Percentiles rank a stretch among this genome's conserved stretches.
Evolutionary conservation across 2,113 vertebrate genomes (phyloP).

Genomic region (Passer domesticus): DNA sequence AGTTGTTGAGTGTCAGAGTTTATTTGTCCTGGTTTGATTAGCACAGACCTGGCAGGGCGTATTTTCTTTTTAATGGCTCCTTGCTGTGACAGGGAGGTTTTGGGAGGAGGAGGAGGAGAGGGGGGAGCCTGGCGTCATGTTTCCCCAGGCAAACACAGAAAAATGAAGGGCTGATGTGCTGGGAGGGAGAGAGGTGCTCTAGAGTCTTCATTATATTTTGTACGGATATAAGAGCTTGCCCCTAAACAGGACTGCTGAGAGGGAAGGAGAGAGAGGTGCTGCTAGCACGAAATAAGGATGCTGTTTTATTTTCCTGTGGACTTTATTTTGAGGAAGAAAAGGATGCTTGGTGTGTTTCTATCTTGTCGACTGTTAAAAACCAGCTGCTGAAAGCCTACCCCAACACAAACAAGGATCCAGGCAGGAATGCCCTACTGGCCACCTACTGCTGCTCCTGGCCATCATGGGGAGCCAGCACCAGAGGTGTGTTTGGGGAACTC

Average conservation of each 20-base stretch:
- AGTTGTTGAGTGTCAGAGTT: conserved; percentile 83
- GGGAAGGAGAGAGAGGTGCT: neutral
- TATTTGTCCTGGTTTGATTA: conserved; percentile 83
- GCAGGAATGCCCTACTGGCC: neutral
- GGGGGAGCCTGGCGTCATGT: conserved; percentile 6
- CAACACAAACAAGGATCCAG: neutral
- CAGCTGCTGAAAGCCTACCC: neutral
- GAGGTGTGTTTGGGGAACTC: neutral
- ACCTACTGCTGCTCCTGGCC: neutral
- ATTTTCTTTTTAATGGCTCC: conserved; percentile 79
- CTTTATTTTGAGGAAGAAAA: neutral
- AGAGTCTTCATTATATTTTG: conserved; percentile 7
- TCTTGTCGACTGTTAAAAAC: neutral
- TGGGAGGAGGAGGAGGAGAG: conserved; percentile 57
- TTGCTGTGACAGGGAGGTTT: conserved; percentile 72
- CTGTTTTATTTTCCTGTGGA: neutral
- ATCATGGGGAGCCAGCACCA: neutral
- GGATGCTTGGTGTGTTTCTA: neutral
- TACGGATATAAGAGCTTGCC: neutral
- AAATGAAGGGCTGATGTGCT: neutral
- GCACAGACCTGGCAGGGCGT: conserved; percentile 75
- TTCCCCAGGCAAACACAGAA: conserved; percentile 16
- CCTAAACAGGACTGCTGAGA: neutral
- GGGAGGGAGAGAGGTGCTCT: neutral
- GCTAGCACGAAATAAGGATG: neutral